These are phyloP conservation scores for Datnioides undecimradiatus DNA, from an alignment of 2,113 vertebrate species.

Conservation along the genomic window DNA sequence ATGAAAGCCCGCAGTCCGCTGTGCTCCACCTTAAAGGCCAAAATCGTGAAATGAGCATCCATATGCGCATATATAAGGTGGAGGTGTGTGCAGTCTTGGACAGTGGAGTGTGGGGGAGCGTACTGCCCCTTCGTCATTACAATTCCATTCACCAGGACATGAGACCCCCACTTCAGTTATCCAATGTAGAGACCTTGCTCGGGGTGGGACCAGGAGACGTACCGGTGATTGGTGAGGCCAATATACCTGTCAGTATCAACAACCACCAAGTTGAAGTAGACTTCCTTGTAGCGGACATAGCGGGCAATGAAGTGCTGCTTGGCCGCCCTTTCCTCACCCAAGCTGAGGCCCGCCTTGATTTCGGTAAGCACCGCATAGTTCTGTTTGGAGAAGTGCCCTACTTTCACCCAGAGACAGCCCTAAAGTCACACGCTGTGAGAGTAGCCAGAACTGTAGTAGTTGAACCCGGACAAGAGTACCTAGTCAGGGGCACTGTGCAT, in stretches of 20 bases:
- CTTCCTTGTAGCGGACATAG: not conserved
- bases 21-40: not conserved
- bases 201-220: not conserved
- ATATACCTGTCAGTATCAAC: not conserved
- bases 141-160: slow-evolving; percentile 15
- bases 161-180: slow-evolving; percentile 13
- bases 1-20: not conserved
- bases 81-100: slow-evolving; percentile 32
- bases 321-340: not conserved
- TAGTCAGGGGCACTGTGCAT: not conserved
- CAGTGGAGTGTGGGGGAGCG: slow-evolving; percentile 9
- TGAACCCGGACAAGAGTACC: not conserved
- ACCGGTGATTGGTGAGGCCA: not conserved
- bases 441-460: not conserved
- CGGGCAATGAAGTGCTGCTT: not conserved
- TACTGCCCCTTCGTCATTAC: slow-evolving; percentile 18
- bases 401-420: not conserved
- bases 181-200: not conserved
- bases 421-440: not conserved
- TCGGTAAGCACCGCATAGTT: not conserved
- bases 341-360: not conserved
- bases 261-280: not conserved
- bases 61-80: slow-evolving; percentile 2
- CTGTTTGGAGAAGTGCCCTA: not conserved
- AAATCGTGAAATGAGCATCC: slow-evolving; percentile 30